Base-by-base conservation (phyloP, 2,797 vertebrate species). In the Rhinichthys osculus region DNA sequence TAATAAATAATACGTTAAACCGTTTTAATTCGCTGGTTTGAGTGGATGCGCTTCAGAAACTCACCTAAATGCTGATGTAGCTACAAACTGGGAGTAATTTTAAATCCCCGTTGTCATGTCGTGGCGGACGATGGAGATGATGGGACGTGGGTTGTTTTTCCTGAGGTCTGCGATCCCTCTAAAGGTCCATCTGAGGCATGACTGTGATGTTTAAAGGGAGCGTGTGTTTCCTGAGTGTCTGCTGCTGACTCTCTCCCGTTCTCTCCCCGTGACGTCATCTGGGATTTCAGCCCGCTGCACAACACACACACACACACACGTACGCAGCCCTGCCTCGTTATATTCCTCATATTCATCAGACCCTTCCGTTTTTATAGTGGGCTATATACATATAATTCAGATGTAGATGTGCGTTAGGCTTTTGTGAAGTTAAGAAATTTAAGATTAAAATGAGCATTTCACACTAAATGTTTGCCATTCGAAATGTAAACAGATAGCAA, bases 181-280 rank as follows among this genome's bases (percentile, higher is more conserved):
- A 81, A 87, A 91, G 85, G 81, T 78, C 87, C 86, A 86, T 90
- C 87, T 72, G 87, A 85, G 69, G 78, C 44, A 66, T 23, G 66
- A 79, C 83, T 78, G 80, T n/a, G 67, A 67, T 85, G 88, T 92
- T 90, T 92, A 90, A 91, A 90, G 88, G 87, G 90, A 87, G 87
- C 87, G 66, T 62, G 47, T 74, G 81, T 82, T 79, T 80, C 78
- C 78, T 80, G 72, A 30, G 52, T 50, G 44, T 66, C n/a, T n/a
- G n/a, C 85, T 42, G 40, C 76, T 84, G 57, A 69, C 64, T 81
- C 81, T 81, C 74, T 67, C 83, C 47, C 57, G 62, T 82, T 81
- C 82, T 78, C 87, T 82, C 83, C 6, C 54, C 57, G 52, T 92
- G 91, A 92, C 91, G 91, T 92, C 84, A 72, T 50, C 47, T 17